Conservation (phyloP, 2,888 invertebrate species). For the Choreutis nemorana region DNA sequence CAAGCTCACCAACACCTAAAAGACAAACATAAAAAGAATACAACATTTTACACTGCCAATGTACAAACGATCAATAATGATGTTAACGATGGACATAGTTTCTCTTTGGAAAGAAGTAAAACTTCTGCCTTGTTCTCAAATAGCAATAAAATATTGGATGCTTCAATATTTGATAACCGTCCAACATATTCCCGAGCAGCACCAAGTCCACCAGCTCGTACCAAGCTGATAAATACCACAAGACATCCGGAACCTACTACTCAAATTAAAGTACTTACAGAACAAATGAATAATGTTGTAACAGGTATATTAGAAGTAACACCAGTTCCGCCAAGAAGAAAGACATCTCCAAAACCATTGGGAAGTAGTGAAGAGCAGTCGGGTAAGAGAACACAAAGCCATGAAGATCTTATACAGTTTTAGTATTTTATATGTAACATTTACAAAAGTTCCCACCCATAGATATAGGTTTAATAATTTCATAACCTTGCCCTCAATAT, state of each 20-base stretch:
- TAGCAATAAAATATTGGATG: constrained; percentile 27
- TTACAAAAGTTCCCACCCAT: no score
- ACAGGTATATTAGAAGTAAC: constrained; percentile 38
- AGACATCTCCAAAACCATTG: constrained; percentile 35
- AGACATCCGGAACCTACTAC: constrained; percentile 23
- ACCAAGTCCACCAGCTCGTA: constrained; percentile 53
- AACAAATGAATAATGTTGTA: constrained; percentile 31
- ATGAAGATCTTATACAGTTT: constrained; percentile 54
- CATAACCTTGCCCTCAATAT: no score
- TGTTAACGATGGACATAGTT: constrained; percentile 16
- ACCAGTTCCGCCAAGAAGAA: constrained; percentile 48
- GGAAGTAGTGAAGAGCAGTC: constrained; percentile 11
- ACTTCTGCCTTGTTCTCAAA: constrained; percentile 38
- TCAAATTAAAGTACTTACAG: constrained; percentile 27
- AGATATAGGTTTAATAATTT: no score
- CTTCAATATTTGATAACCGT: constrained; percentile 48
- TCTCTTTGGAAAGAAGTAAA: constrained; percentile 45
- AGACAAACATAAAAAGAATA: constrained; percentile 27
- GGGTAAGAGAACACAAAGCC: constrained; percentile 14
- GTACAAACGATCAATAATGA: constrained; percentile 13
- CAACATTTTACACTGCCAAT: constrained; percentile 42
- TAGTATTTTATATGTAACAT: no score
- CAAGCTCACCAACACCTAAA: constrained; percentile 38
- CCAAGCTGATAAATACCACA: constrained; percentile 36
- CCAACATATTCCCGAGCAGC: constrained; percentile 45